phyloP scores from a whole-genome alignment of 2,113 vertebrate species.

The Patagioenas fasciata region DNA sequence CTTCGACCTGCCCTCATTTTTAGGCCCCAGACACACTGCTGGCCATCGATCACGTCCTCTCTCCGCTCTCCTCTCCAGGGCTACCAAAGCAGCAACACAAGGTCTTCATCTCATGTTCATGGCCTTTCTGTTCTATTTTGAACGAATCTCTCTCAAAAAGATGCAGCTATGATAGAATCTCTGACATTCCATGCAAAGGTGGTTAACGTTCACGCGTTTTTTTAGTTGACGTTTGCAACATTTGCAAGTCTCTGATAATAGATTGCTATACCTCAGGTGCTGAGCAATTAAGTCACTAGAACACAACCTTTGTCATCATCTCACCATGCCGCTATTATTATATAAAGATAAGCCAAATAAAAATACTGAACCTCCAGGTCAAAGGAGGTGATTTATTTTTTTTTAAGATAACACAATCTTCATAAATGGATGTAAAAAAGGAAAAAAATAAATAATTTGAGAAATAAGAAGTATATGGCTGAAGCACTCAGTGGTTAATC shows the following conservation, averaged over 20 bases:
- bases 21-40: not conserved
- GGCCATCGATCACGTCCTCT: not conserved
- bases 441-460: not conserved
- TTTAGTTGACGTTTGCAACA: not conserved
- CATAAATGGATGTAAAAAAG: not conserved
- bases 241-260: not conserved
- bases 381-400: not conserved
- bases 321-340: not conserved
- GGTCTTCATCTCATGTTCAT: not conserved
- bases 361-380: not conserved
- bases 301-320: not conserved
- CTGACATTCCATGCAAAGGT: not conserved
- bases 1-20: not conserved
- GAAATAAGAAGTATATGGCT: not conserved
- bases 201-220: not conserved
- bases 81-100: not conserved
- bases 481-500: not conserved
- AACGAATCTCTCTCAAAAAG: not conserved
- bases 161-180: not conserved
- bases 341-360: not conserved
- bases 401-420: not conserved
- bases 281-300: not conserved
- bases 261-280: not conserved
- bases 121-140: not conserved
- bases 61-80: not conserved